Evolutionary conservation across 2,797 vertebrate genomes (phyloP), one percentile per base, ranked within the genome.

Genomic region (Orestias chungarensis): DNA sequence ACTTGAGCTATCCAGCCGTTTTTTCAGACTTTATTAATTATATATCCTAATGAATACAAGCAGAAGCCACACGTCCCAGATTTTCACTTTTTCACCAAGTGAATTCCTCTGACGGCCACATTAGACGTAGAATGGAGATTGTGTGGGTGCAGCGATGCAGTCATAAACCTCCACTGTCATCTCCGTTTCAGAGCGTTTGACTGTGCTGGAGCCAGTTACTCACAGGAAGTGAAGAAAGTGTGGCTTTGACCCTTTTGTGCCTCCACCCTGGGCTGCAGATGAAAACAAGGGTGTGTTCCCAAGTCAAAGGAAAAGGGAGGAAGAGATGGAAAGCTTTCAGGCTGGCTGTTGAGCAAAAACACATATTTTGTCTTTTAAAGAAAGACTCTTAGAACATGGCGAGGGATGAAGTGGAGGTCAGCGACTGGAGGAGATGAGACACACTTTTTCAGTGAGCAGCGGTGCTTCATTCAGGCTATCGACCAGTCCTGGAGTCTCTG

Each of bases 201-300:
- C 75, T 67, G 62, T 47, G 61, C 68, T 52, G 78, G 79, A 78
- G 29, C 73, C 74, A 83, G 65, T 82, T 80, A 76, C 81, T 76
- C 73, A 68, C 70, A 75, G 85, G 74, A 88, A 85, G 75, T 9
- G 50, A 79, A 64, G 59, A 59, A 69, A 83, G 73, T 42, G 73
- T 18, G 23, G 81, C 72, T 82, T 64, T 33, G 35, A 85, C 75
- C 73, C 78, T 73, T 81, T 82, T 75, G 71, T 75, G 76, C 76
- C 73, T 82, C 80, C 75, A 17, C 73, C 81, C 85, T 75, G 74
- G 11, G 74, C 87, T 83, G 82, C 78, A 75, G 89, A 90, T 70
- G 81, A 92, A 94, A 93, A 92, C 91, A 93, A 83, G 88, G 86
- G 86, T 85, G 86, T 93, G 91, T 84, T 72, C 82, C 1, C 62